Base-by-base conservation (phyloP, 2,888 invertebrate genomes). In the Stomorhina lunata region DNA sequence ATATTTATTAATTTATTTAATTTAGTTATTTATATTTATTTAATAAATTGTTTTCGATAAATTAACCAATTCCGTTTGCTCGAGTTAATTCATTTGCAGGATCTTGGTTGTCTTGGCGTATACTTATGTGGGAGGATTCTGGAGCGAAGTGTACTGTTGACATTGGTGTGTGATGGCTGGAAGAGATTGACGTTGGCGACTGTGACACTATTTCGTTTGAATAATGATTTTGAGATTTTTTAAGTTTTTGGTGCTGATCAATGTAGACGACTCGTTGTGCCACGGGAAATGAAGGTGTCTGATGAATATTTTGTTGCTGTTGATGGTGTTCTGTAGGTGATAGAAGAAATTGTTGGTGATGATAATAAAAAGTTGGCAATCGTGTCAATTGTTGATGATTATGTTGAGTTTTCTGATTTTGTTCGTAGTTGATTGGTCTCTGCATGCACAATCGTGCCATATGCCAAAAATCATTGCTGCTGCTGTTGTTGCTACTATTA, bases 391-490 rank as follows among this genome's bases (percentile, higher is more conserved):
- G 77, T 6, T 69, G 53, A n/a, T 61, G 53, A 71, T 69, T 63
- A 55, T 63, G 29, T 15, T 48, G 61, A 9, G 25, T 3, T 37
- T 79, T 79, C 9, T 71, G 55, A 57, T 57, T 72, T 50, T 63
- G 50, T 40, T 80, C 72, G 22, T 43, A 66, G 29, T 53, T 80
- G 20, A 34, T 50, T 25, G 73, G 80, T 15, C 75, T 68, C 17
- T 80, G 80, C 69, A 80, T 66, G 10, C 75, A 80, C 6, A 80
- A 55, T 12, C 80, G 61, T n/a, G 77, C 69, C 69, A 78, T 78
- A 32, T 78, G 69, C 77, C 77, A 71, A 55, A 78, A 78, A 17
- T 78, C 77, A 29, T 78, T 77, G 17, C 22, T 78, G 53, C 61
- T 68, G 22, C 20, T 20, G 12, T 48, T 57, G 53, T 32, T 68